Conservation (phyloP, 2,888 invertebrate species). For the Pachycephus smyrnensis region DNA sequence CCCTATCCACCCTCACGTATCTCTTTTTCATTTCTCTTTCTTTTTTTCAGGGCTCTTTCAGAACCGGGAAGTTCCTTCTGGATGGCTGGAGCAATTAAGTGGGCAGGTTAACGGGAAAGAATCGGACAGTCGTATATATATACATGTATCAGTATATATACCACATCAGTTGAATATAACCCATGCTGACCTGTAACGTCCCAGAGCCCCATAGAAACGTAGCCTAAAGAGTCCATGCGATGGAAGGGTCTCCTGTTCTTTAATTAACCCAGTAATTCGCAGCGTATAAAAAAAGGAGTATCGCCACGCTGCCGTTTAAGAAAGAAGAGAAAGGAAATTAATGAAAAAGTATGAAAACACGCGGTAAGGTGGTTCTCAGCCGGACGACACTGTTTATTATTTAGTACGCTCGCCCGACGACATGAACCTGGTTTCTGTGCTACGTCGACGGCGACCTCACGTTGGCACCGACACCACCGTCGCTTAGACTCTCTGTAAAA, state of each 20-base stretch:
- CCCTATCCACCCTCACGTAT: background rate
- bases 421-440: background rate
- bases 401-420: background rate
- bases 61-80: background rate
- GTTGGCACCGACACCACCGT: background rate
- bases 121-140: background rate
- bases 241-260: background rate
- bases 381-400: background rate
- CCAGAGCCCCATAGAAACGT: background rate
- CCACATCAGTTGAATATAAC: background rate
- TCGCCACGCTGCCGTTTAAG: background rate
- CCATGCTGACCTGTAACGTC: background rate
- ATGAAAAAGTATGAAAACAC: background rate
- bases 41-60: background rate
- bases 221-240: background rate
- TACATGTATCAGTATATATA: too few species aligned
- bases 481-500: background rate
- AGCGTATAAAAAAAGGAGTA: background rate
- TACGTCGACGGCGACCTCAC: background rate
- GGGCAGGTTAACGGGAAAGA: background rate
- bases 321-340: background rate
- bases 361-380: background rate
- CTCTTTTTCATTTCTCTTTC: background rate
- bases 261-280: background rate
- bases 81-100: background rate